Percentiles rank a stretch among this genome's conserved stretches.
Evolutionary conservation across 2,113 vertebrate genomes (phyloP).

Genomic region (Pagrus major): DNA sequence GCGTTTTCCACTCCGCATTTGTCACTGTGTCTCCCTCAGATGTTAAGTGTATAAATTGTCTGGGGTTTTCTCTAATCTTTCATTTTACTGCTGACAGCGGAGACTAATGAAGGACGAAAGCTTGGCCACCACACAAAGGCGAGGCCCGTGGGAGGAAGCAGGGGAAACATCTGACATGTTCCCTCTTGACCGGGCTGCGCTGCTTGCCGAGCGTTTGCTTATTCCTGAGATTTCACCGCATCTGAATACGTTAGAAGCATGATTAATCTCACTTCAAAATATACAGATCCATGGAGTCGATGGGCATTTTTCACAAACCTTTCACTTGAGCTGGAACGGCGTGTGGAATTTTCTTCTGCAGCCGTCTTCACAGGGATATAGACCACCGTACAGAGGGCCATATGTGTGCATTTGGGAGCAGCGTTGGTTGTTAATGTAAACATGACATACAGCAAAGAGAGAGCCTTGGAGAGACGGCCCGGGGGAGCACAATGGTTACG

Average conservation of each 20-base stretch:
- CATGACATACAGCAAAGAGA: slow-evolving; percentile 57
- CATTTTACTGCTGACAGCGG: slow-evolving; percentile 68
- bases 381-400: not conserved
- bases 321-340: not conserved
- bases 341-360: slow-evolving; percentile 5
- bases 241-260: slow-evolving; percentile 15
- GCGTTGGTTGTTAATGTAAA: slow-evolving; percentile 59
- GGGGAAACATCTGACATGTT: slow-evolving; percentile 39
- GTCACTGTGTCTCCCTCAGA: slow-evolving; percentile 47
- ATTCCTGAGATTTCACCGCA: slow-evolving; percentile 14
- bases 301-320: slow-evolving; percentile 12
- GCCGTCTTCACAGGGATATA: not conserved
- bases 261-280: slow-evolving; percentile 21
- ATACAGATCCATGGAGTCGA: slow-evolving; percentile 9
- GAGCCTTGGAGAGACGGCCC: slow-evolving; percentile 41
- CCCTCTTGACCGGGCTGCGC: not conserved
- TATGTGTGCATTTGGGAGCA: slow-evolving; percentile 52
- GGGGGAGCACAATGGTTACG: slow-evolving; percentile 42
- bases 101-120: slow-evolving; percentile 67
- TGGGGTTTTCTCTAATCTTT: slow-evolving; percentile 67
- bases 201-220: slow-evolving; percentile 1
- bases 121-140: slow-evolving; percentile 52
- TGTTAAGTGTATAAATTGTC: slow-evolving; percentile 51
- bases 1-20: slow-evolving; percentile 44
- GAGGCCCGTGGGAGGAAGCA: slow-evolving; percentile 24